Evolutionary conservation across 2,113 vertebrate genomes (phyloP), one percentile per base, ranked within the genome.

Genomic region (Tupaia chinensis): DNA sequence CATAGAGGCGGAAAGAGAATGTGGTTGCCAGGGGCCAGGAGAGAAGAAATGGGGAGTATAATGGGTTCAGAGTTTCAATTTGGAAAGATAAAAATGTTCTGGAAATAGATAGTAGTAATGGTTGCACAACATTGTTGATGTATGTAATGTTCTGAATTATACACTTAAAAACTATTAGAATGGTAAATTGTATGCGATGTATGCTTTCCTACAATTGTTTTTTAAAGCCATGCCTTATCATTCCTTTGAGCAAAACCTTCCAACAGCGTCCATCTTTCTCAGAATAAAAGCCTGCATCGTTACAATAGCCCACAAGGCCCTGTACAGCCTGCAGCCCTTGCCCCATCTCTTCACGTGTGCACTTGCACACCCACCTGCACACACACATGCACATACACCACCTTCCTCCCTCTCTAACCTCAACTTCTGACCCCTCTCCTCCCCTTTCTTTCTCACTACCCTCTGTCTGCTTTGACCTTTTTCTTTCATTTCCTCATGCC

Each of bases 381-480:
- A 29, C 61, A 10, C 12, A 19, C 14, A 6, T 1, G 0, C 2
- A 3, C 34, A 13, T n/a, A 23, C 44, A 58, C 56, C 17, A 3
- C 32, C 25, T 65, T 68, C n/a, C 0, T 16, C 68, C 23, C 27
- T 34, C 84, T 54, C 70, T 80, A 44, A 1, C 23, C 53, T 91
- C 23, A 2, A 14, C n/a, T 77, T 17, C 68, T 19, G 0, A 22
- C 9, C 7, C 32, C 12, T 1, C 32, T 32, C 3, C 0, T 60
- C 54, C 54, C 32, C 19, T 9, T 11, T 34, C 9, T 29, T n/a
- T 53, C 63, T 74, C 9, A 3, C 22, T 0, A 10, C n/a, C 17
- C 34, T 22, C 68, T 7, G 61, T 11, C 29, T 60, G 12, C 87
- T 70, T 16, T 20, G 60, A 14, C 25, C 63, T n/a, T 44, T 65